These are phyloP conservation scores for Drosophila bocqueti DNA, from an alignment of 1,140 invertebrate species.

Conservation along the genomic window DNA sequence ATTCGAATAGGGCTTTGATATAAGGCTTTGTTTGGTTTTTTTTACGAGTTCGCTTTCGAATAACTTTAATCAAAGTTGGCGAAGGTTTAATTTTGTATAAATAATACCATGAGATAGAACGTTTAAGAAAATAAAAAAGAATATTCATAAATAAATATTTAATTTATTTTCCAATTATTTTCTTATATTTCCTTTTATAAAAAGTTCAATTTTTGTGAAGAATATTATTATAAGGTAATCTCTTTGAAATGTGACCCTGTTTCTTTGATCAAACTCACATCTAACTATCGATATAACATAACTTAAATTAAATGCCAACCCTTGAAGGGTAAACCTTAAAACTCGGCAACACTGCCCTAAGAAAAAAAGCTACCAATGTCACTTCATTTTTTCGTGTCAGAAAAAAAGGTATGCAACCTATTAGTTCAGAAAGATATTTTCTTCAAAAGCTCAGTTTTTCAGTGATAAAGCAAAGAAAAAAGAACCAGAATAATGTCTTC, in stretches of 20 bases:
- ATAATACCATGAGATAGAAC: no score
- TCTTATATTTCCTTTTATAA: background rate
- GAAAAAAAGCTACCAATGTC: background rate
- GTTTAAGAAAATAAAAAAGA: no score
- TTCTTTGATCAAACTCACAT: background rate
- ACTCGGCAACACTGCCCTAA: background rate
- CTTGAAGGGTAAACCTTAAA: no score
- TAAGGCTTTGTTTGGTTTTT: conserved; percentile 42
- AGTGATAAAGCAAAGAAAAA: no score
- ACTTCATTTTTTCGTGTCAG: background rate
- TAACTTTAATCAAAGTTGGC: conserved; percentile 1
- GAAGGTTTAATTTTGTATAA: conserved; percentile 12
- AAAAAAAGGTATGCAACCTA: background rate
- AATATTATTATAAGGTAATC: background rate
- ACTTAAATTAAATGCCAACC: background rate
- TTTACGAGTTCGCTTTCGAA: background rate
- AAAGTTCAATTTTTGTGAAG: background rate
- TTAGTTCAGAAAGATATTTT: background rate
- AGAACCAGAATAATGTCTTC: background rate
- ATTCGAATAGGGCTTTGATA: conserved; percentile 68
- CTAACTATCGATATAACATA: background rate
- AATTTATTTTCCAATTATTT: background rate
- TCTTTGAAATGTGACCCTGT: background rate
- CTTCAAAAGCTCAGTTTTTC: background rate
- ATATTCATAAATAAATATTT: background rate